A percentile compares a stretch with the other conserved stretches of the same genome.
Evolutionary conservation across 2,888 invertebrate species (phyloP).

Genomic region (Ypsolopha scabrella): DNA sequence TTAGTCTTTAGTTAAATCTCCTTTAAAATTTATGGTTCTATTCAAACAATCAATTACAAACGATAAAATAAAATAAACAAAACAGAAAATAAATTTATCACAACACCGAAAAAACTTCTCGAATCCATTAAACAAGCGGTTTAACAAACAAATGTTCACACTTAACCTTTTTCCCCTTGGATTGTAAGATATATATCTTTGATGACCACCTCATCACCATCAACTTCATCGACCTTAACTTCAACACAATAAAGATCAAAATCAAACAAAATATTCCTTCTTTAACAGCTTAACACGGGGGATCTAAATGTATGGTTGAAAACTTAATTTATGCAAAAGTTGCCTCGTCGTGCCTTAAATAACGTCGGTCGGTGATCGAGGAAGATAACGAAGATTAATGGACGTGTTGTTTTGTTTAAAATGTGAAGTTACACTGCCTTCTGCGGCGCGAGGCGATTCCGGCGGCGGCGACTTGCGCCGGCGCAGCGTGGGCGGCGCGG

Average conservation of each 20-base stretch:
- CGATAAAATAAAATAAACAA: neutral
- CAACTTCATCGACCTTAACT: slow-evolving; percentile 46
- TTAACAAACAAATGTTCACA: slow-evolving; percentile 70
- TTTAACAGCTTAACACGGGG: neutral
- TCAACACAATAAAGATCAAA: slow-evolving; percentile 18
- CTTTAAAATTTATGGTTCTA: too few relatives aligned
- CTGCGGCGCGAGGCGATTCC: neutral
- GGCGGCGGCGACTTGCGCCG: too few relatives aligned
- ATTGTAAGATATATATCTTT: slow-evolving; percentile 50
- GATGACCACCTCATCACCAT: slow-evolving; percentile 14
- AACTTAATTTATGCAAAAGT: slow-evolving; percentile 70
- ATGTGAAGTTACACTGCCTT: neutral
- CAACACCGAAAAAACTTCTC: slow-evolving; percentile 40
- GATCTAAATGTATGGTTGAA: slow-evolving; percentile 54
- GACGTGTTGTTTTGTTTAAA: slow-evolving; percentile 4
- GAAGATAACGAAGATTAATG: slow-evolving; percentile 63
- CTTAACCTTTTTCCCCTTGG: slow-evolving; percentile 61
- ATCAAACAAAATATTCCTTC: neutral
- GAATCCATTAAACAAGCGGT: slow-evolving; percentile 62
- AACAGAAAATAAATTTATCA: neutral
- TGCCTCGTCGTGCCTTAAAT: slow-evolving; percentile 51
- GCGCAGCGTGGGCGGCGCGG: too few relatives aligned
- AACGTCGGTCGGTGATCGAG: slow-evolving; percentile 49
- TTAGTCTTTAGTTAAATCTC: too few relatives aligned
- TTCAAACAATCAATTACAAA: neutral